Conservation (phyloP, 2,113 vertebrate genomes). For the Chaetodon trifascialis region DNA sequence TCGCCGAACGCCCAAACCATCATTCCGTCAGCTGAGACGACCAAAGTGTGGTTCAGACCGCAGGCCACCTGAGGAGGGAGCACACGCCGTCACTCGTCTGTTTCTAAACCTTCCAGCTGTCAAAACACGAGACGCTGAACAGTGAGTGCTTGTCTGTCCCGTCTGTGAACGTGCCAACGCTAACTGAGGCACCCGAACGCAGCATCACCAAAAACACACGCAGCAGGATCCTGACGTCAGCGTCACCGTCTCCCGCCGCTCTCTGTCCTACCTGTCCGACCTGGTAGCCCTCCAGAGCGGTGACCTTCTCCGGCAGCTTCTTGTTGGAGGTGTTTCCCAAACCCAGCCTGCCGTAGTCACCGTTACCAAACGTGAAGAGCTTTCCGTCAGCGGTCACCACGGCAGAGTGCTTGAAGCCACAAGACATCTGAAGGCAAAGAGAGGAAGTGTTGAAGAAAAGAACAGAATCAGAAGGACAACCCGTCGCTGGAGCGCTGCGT, state of each 20-base stretch:
- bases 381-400: slow-evolving; percentile 87
- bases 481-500: too few relatives aligned
- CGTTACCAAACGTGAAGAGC: slow-evolving; percentile 87
- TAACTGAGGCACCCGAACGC: neutral
- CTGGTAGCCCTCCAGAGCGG: slow-evolving; percentile 84
- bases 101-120: neutral
- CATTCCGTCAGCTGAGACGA: slow-evolving; percentile 85
- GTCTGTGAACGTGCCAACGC: neutral
- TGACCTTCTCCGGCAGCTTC: slow-evolving; percentile 87
- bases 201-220: neutral
- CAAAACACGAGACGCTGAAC: neutral
- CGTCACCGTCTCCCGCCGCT: neutral
- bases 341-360: slow-evolving; percentile 87
- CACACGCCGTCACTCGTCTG: neutral
- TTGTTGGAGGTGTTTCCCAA: slow-evolving; percentile 88
- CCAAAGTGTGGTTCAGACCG: slow-evolving; percentile 86
- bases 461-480: too few relatives aligned
- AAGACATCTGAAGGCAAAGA: slow-evolving; percentile 80
- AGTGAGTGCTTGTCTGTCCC: neutral
- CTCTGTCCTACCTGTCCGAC: slow-evolving; percentile 81
- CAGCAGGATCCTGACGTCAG: too few relatives aligned
- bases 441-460: neutral
- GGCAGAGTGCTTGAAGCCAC: slow-evolving; percentile 87
- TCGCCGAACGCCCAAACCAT: slow-evolving; percentile 88
- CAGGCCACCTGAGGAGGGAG: slow-evolving; percentile 82